phyloP scores from a whole-genome alignment of 1,140 invertebrate species.

The Onthophagus taurus region DNA sequence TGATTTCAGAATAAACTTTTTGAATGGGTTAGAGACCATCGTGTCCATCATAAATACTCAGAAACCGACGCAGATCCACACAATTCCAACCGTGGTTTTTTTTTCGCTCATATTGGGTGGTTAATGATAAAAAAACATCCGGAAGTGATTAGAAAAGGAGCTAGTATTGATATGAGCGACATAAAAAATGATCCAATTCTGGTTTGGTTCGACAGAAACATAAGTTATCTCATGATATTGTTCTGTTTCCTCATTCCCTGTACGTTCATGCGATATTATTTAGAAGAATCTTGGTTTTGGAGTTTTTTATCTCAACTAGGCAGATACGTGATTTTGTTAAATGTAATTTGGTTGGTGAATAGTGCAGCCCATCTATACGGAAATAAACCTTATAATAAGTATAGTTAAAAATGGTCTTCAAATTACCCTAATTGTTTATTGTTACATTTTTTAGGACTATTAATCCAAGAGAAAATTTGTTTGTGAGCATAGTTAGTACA shows the following conservation, averaged over 20 bases:
- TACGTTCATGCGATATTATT: conserved; percentile 10
- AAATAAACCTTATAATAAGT: conserved; percentile 54
- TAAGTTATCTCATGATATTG: background rate
- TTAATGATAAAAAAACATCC: conserved; percentile 68
- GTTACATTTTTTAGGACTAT: conserved; percentile 44
- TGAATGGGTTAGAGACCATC: conserved; percentile 56
- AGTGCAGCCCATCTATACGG: conserved; percentile 63
- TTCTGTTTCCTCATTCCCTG: conserved; percentile 8
- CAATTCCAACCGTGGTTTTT: conserved; percentile 70
- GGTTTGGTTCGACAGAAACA: conserved; percentile 34
- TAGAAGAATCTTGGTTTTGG: conserved; percentile 2
- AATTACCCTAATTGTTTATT: background rate
- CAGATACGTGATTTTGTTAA: conserved; percentile 56
- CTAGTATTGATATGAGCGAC: conserved; percentile 61
- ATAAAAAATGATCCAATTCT: conserved; percentile 64
- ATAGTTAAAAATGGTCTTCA: background rate
- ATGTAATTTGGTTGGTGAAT: conserved; percentile 82
- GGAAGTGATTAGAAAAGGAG: conserved; percentile 59
- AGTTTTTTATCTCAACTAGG: no score
- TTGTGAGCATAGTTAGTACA: conserved; percentile 47
- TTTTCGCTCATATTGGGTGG: conserved; percentile 81
- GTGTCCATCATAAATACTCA: conserved; percentile 73
- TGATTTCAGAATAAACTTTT: conserved; percentile 6
- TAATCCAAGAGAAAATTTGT: conserved; percentile 51
- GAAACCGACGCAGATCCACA: conserved; percentile 78